A percentile compares a stretch with the other conserved stretches of the same genome.
These are phyloP conservation scores for Nyctereutes procyonoides DNA, from an alignment of 2,113 vertebrate species.

Conservation along the genomic window DNA sequence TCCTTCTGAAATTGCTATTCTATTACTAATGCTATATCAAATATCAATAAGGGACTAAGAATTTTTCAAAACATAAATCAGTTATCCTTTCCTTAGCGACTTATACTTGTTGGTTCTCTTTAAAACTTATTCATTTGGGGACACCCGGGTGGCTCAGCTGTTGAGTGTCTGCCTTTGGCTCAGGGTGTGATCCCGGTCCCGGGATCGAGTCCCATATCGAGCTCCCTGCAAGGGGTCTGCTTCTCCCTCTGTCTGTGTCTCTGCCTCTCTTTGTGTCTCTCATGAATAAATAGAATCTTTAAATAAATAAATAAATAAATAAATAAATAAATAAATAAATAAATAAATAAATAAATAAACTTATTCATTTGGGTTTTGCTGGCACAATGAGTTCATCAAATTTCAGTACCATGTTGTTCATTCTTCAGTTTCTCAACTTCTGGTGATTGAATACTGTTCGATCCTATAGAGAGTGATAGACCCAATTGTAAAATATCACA, in stretches of 20 bases:
- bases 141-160: too few relatives aligned
- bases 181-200: too few relatives aligned
- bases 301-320: too few relatives aligned
- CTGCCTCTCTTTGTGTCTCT: too few relatives aligned
- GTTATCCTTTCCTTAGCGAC: neutral
- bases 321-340: neutral
- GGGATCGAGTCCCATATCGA: too few relatives aligned
- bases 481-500: neutral
- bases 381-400: constrained; percentile 4
- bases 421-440: neutral
- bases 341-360: neutral
- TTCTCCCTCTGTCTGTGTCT: too few relatives aligned
- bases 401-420: neutral
- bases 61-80: constrained; percentile 23
- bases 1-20: neutral
- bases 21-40: neutral
- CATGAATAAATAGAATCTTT: too few relatives aligned
- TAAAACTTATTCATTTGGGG: neutral
- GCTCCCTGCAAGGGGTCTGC: too few relatives aligned
- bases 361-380: constrained; percentile 9
- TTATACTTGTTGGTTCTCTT: neutral
- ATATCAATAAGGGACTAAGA: neutral
- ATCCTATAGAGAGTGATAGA: neutral
- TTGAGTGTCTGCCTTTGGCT: too few relatives aligned
- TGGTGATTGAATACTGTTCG: constrained; percentile 1